Evolutionary conservation across 2,113 vertebrate species (phyloP).

Genomic region (Toxotes jaculatrix): DNA sequence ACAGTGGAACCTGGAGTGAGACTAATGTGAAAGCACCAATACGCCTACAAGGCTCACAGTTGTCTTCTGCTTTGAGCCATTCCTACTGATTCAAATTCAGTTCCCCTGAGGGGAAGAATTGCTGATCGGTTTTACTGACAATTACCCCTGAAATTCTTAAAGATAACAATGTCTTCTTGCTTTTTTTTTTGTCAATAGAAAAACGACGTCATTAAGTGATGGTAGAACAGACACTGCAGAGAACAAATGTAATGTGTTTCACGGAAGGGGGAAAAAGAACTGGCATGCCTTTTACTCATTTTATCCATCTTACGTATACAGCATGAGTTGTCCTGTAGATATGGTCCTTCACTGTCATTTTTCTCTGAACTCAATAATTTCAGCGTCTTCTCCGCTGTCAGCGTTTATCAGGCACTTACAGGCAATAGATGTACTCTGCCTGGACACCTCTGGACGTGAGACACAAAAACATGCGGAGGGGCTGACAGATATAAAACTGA

Average conservation of each 20-base stretch:
- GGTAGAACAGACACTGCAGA: background rate
- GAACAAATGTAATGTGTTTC: constrained; percentile 14
- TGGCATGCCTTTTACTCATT: constrained; percentile 27
- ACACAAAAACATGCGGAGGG: constrained; percentile 40
- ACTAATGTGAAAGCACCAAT: constrained; percentile 50
- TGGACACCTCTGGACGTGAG: constrained; percentile 43
- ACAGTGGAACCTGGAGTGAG: constrained; percentile 38
- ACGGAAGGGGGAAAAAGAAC: background rate
- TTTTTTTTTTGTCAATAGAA: constrained; percentile 16
- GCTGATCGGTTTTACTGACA: constrained; percentile 35
- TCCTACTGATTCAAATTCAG: constrained; percentile 50
- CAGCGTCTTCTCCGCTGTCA: constrained; percentile 35
- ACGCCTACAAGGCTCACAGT: constrained; percentile 50
- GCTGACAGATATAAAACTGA: constrained; percentile 72
- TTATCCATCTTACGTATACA: constrained; percentile 11
- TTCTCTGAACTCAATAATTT: constrained; percentile 42
- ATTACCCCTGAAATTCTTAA: constrained; percentile 22
- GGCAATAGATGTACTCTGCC: background rate
- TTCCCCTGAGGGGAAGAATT: constrained; percentile 33
- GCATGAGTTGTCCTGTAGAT: constrained; percentile 10
- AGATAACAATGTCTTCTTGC: constrained; percentile 2
- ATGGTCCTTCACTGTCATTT: constrained; percentile 31
- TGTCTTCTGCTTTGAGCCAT: constrained; percentile 44
- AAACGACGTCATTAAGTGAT: constrained; percentile 5
- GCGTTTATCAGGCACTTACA: constrained; percentile 51